Evolutionary conservation across 2,888 invertebrate genomes (phyloP).

Genomic region (Leptogaster cylindrica): DNA sequence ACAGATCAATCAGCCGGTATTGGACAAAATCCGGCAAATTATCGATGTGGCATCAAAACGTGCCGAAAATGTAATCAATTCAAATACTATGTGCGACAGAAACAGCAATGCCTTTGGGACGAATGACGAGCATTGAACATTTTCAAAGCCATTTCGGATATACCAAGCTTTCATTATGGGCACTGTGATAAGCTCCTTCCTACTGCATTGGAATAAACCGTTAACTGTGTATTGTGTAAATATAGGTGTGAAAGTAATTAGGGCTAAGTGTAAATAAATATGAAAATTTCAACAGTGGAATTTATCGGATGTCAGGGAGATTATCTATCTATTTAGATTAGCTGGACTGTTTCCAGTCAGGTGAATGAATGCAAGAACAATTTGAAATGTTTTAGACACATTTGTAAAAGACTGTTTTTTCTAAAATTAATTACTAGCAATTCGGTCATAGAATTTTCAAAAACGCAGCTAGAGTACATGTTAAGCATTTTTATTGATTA

Average conservation of each 20-base stretch:
- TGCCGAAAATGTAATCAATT: conserved; percentile 90
- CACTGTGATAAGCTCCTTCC: conserved; percentile 31
- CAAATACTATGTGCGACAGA: conserved; percentile 82
- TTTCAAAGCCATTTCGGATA: not conserved
- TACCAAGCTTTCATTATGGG: conserved; percentile 6
- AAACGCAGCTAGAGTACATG: no score
- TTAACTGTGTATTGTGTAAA: not conserved
- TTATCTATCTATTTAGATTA: no score
- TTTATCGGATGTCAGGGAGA: no score
- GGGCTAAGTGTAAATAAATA: not conserved
- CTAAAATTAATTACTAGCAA: conserved; percentile 12
- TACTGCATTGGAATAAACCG: conserved; percentile 22
- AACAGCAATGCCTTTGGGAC: conserved; percentile 82
- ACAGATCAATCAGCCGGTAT: conserved; percentile 62
- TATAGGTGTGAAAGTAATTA: conserved; percentile 6
- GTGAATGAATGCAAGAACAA: no score
- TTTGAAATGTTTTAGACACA: no score
- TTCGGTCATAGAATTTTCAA: no score
- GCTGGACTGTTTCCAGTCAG: no score
- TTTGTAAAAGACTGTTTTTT: conserved; percentile 38
- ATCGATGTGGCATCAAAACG: conserved; percentile 95
- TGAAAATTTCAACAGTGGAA: conserved; percentile 16
- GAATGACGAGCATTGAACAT: conserved; percentile 68
- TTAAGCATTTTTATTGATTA: no score
- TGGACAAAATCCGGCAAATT: conserved; percentile 69